Conservation (phyloP, 1,140 invertebrate species). For the Neodiprion pinetum region DNA sequence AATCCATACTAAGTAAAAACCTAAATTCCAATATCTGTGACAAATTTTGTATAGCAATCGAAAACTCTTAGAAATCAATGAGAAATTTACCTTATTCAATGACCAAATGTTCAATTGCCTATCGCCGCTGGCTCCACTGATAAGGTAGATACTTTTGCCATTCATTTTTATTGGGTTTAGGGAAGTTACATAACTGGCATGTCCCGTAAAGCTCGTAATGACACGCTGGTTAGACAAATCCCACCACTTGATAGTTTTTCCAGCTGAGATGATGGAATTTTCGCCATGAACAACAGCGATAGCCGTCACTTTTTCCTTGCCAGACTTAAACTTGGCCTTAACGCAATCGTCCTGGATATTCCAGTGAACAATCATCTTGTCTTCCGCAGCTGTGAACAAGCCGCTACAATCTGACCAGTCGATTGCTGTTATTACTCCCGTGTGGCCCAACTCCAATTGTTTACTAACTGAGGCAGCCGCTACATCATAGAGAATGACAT, state of each 20-base stretch:
- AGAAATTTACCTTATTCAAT: constrained; percentile 55
- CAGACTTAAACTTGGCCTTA: constrained; percentile 68
- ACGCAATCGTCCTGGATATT: constrained; percentile 60
- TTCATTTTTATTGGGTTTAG: constrained; percentile 60
- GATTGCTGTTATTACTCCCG: constrained; percentile 61
- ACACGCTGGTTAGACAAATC: constrained; percentile 66
- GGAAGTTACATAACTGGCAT: constrained; percentile 68
- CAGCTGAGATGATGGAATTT: constrained; percentile 70
- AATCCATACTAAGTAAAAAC: too few species aligned
- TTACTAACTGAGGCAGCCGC: constrained; percentile 53
- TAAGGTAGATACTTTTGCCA: constrained; percentile 61
- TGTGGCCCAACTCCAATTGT: constrained; percentile 62
- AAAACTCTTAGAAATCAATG: background rate
- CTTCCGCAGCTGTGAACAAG: constrained; percentile 64
- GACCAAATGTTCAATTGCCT: constrained; percentile 69
- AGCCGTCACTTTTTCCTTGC: constrained; percentile 70
- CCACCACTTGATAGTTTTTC: constrained; percentile 72
- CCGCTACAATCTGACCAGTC: constrained; percentile 57
- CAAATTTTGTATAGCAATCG: background rate
- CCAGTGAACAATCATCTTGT: constrained; percentile 62
- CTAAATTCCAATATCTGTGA: too few species aligned
- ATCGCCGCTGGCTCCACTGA: constrained; percentile 69
- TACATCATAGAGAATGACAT: constrained; percentile 61
- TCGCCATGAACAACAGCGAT: constrained; percentile 70
- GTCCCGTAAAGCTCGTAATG: constrained; percentile 71